A percentile compares a stretch with the other conserved stretches of the same genome.
These are phyloP conservation scores for Kryptopterus vitreolus DNA, from an alignment of 2,797 vertebrate species.

Conservation along the genomic window DNA sequence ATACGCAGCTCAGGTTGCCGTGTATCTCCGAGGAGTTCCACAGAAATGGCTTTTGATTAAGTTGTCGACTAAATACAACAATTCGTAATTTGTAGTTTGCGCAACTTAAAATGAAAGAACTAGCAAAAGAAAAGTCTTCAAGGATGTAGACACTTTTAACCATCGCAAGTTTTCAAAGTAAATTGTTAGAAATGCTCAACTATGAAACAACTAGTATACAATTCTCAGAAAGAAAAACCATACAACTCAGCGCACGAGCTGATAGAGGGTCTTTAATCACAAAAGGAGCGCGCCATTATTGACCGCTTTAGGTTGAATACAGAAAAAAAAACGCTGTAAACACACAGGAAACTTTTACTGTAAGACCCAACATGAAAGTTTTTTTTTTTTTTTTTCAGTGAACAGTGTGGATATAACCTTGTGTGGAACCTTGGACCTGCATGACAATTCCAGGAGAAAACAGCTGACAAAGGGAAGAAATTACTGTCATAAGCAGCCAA, in stretches of 20 bases:
- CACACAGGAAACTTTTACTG: neutral
- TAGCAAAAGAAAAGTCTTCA: neutral
- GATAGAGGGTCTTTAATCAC: neutral
- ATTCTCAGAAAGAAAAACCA: neutral
- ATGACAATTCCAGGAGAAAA: conserved; percentile 1
- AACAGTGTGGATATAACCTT: neutral
- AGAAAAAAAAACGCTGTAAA: neutral
- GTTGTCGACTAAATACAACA: too few species aligned
- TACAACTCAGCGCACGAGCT: neutral
- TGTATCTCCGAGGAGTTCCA: neutral
- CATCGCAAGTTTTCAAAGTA: too few species aligned
- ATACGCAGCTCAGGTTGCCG: neutral
- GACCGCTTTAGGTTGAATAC: neutral
- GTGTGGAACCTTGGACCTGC: neutral
- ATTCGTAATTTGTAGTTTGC: neutral
- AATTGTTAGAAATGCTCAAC: too few species aligned
- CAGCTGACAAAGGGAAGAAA: neutral
- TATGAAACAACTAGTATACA: neutral
- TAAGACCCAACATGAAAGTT: too few species aligned
- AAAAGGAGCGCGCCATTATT: neutral
- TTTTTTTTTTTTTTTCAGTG: too few species aligned
- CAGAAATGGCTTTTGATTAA: neutral
- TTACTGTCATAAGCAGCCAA: neutral
- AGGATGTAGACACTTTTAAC: too few species aligned
- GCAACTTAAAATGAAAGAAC: neutral